Evolutionary conservation across 1,140 invertebrate genomes (phyloP).

Genomic region (Lineus longissimus): DNA sequence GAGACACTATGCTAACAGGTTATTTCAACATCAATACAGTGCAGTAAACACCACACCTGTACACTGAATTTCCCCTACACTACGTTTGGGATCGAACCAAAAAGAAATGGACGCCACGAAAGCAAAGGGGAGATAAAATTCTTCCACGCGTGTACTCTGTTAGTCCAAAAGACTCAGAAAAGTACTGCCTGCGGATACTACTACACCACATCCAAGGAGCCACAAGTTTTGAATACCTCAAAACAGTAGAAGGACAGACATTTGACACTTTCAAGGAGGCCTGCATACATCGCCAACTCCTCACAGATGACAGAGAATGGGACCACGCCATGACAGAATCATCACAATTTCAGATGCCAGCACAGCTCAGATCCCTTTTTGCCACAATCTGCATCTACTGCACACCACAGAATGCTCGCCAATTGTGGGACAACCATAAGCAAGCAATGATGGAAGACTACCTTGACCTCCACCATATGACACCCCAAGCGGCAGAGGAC

Average conservation of each 20-base stretch:
- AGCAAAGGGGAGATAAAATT: neutral
- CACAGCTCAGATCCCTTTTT: neutral
- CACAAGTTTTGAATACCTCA: neutral
- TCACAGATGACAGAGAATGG: too few species aligned
- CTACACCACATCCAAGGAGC: too few species aligned
- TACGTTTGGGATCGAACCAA: constrained; percentile 35
- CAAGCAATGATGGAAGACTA: neutral
- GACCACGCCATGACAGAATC: neutral
- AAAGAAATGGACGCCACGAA: neutral
- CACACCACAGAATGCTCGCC: neutral
- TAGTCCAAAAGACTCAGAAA: too few species aligned
- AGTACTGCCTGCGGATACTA: neutral
- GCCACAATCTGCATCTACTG: neutral
- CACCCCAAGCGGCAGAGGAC: neutral
- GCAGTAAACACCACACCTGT: constrained; percentile 34
- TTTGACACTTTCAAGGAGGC: neutral
- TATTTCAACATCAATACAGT: neutral
- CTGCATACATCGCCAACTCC: neutral
- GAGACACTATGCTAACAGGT: neutral
- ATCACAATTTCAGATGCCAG: neutral
- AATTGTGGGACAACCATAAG: neutral
- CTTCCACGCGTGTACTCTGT: neutral
- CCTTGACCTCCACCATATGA: neutral
- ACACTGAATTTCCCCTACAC: constrained; percentile 36
- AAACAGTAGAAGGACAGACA: neutral